A percentile compares a stretch with the other conserved stretches of the same genome.
Conservation (phyloP, 2,113 vertebrate species). For the Nycticebus coucang region DNA sequence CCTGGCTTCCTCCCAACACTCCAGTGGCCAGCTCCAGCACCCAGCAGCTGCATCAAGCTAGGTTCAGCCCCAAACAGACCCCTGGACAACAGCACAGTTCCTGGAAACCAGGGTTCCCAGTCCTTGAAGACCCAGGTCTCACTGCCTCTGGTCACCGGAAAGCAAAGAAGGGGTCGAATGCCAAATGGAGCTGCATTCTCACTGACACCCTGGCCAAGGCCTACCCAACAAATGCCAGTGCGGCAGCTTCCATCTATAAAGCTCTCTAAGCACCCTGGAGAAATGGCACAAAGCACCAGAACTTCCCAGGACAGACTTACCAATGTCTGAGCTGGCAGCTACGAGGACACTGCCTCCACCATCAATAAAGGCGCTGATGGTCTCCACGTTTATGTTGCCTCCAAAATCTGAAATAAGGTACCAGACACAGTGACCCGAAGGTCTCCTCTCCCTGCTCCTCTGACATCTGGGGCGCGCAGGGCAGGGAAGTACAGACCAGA, state of each 20-base stretch:
- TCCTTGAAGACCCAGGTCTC: background rate
- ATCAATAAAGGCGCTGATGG: constrained; percentile 96
- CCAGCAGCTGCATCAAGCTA: background rate
- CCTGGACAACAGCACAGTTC: no score
- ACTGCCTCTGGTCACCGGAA: background rate
- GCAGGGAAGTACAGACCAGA: background rate
- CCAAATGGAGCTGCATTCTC: background rate
- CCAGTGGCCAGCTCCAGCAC: rapidly evolving
- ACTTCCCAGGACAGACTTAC: constrained; percentile 80
- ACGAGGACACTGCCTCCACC: constrained; percentile 96
- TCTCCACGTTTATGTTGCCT: constrained; percentile 97
- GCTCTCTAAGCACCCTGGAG: background rate
- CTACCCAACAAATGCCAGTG: background rate
- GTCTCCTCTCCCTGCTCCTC: background rate
- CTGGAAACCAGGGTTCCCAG: background rate
- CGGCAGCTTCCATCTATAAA: background rate
- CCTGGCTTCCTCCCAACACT: background rate
- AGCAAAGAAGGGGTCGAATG: background rate
- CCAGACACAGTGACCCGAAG: background rate
- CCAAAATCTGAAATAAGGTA: constrained; percentile 92
- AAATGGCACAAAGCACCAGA: background rate
- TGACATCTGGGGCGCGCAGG: background rate
- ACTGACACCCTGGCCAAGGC: background rate
- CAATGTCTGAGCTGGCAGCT: constrained; percentile 95
- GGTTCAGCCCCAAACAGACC: background rate